Base-by-base conservation (phyloP, 2,888 invertebrate genomes). In the Nycteola revayana region DNA sequence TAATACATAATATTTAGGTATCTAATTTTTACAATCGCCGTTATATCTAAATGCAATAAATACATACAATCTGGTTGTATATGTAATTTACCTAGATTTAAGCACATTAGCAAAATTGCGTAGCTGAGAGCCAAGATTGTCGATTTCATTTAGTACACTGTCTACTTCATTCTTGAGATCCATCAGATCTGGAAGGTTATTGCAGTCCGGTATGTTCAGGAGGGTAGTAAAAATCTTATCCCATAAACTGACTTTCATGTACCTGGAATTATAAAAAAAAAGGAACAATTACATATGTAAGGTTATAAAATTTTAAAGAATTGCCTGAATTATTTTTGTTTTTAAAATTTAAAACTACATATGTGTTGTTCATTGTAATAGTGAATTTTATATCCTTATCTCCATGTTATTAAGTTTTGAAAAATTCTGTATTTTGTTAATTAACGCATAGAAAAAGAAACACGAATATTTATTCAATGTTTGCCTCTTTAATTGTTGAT, bases 181-280 rank as follows among this genome's bases (percentile, higher is more conserved):
- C 66, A 90, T 74, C 51, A 96, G 83, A 70, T 95, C 92, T 0
- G 96, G 96, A 75, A 95, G 87, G 42, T 91, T 90, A 34, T 92
- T 91, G 68, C 95, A 95, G 39, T 94, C 93, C 10, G 93, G 92
- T 37, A 96, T 91, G 82, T 98, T 98, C 34, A 98, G 86, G 44
- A 97, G 82, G 18, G 91, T 91, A 22, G 93, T 92, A 72, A 97
- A 97, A 67, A 96, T 92, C 49, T 91, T 91, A 58, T 93, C 93
- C 96, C 97, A 97, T 38, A 94, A 82, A 41, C 90, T 90, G 41
- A 90, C 91, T 61, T 93, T 92, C 75, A 93, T 91, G 70, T 94
- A 94, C 82, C 93, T 93, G 71, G 22, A 81, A 82, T 34, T 40
- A 34, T 14, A 5, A 14, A 14, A 14, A 14, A n/a, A n/a, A n/a